A percentile compares a stretch with the other conserved stretches of the same genome.
Evolutionary conservation across 2,797 vertebrate species (phyloP).

Genomic region (Momotus momota): DNA sequence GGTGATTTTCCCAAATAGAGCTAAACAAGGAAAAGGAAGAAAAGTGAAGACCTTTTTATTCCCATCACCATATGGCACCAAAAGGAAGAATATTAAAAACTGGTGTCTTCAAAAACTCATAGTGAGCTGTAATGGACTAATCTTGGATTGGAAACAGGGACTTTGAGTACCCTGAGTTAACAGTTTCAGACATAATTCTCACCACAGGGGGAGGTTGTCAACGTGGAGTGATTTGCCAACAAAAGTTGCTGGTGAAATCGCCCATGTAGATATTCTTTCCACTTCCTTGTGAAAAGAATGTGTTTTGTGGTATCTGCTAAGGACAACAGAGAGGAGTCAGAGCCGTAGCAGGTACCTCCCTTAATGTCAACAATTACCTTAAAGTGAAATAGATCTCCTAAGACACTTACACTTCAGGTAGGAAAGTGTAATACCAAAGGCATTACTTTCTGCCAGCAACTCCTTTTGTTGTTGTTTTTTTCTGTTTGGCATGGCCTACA

Average conservation of each 20-base stretch:
- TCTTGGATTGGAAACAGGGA: neutral
- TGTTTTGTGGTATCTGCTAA: neutral
- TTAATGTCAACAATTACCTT: constrained; percentile 6
- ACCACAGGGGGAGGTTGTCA: neutral
- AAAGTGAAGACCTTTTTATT: neutral
- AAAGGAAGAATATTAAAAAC: constrained; percentile 7
- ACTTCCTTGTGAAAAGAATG: neutral
- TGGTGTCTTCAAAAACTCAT: neutral
- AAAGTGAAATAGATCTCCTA: neutral
- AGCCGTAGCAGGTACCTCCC: neutral
- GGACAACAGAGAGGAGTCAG: neutral
- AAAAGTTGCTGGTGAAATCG: constrained; percentile 25
- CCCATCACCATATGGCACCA: neutral
- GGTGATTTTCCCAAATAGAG: neutral
- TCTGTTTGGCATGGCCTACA: neutral
- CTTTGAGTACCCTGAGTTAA: neutral
- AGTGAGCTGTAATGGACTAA: neutral
- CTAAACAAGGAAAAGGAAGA: neutral
- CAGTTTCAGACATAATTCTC: neutral
- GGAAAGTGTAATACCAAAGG: neutral
- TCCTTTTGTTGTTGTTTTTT: neutral
- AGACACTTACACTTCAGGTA: neutral
- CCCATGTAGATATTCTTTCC: neutral
- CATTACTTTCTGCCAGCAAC: neutral
- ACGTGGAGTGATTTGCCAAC: neutral